phyloP scores from a whole-genome alignment of 2,888 invertebrate genomes.

The Pycnomerus fuliginosus region DNA sequence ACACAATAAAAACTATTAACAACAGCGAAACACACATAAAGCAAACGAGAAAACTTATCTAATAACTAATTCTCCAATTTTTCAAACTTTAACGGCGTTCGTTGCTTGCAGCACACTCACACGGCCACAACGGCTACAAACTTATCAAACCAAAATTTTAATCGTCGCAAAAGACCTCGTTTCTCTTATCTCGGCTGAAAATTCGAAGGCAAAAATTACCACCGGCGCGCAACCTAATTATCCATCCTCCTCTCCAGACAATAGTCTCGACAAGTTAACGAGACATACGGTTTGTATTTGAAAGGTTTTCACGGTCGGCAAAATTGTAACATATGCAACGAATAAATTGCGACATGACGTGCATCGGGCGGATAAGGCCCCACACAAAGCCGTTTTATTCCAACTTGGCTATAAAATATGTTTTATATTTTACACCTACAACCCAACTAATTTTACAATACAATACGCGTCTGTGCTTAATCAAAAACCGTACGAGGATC shows the following conservation, averaged over 20 bases:
- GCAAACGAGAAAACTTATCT: slow-evolving; percentile 45
- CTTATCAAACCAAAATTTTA: too few species aligned
- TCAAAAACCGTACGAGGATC: slow-evolving; percentile 16
- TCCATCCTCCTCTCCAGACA: too few species aligned
- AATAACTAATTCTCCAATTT: slow-evolving; percentile 42
- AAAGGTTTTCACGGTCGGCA: slow-evolving; percentile 26
- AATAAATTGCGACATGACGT: slow-evolving; percentile 24
- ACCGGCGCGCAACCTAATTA: too few species aligned
- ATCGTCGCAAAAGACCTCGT: too few species aligned
- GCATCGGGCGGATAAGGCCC: slow-evolving; percentile 23
- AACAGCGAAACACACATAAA: slow-evolving; percentile 43
- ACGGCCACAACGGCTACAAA: too few species aligned
- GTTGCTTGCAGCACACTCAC: too few species aligned
- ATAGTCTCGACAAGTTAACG: too few species aligned
- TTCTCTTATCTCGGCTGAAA: too few species aligned
- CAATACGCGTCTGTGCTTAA: slow-evolving; percentile 12
- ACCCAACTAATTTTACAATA: slow-evolving; percentile 22
- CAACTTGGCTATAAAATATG: slow-evolving; percentile 21
- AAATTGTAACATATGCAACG: slow-evolving; percentile 26
- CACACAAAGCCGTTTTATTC: slow-evolving; percentile 26
- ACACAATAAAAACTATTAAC: slow-evolving; percentile 41
- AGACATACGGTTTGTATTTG: slow-evolving; percentile 22
- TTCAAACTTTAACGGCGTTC: slow-evolving; percentile 30
- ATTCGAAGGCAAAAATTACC: too few species aligned
- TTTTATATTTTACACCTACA: slow-evolving; percentile 32